Base-by-base conservation (phyloP, 1,140 invertebrate genomes). In the Adelges cooleyi region DNA sequence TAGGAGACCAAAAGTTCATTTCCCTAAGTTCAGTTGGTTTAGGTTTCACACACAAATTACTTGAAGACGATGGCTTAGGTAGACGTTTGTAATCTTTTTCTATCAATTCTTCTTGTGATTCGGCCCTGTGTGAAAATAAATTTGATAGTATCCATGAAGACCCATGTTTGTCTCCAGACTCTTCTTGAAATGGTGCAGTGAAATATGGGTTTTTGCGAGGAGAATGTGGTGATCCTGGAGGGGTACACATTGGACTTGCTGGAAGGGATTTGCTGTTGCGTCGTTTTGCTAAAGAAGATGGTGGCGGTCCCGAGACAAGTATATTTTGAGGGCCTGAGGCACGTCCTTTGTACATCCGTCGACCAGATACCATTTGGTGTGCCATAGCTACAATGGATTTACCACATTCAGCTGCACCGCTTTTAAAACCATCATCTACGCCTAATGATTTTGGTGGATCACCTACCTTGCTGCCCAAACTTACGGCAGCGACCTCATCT, bases 1-100 rank as follows among this genome's bases (percentile, higher is more conserved):
- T 87, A 0, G 86, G 86, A 10, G 86, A 87, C 84, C 85, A 87
- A 75, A 87, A 89, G 73, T 89, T 89, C 83, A 89, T 86, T 74
- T 89, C 86, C 62, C 86, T 74, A 11, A 87, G 74, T 73, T 87
- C 84, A 0, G 84, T 85, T 1, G 86, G 84, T 74, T 82, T 84
- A 0, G 83, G 80, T 69, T 79, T 49, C 23, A 46, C 42, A 5
- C 46, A 44, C 25, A 52, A 53, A 48, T 29, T 44, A 13, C 13
- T 67, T 8, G 52, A 54, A 33, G 66, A 59, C 1, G 54, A 59
- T 15, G 54, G 54, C 46, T 62, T 62, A 13, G 54, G 42, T n/a
- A 62, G 42, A 15, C 11, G 2, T n/a, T 46, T 62, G 3, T 15
- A 17, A 38, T 51, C 17, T 22, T 65, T 48, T 10, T 51, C 46